A percentile compares a stretch with the other conserved stretches of the same genome.
phyloP scores from a whole-genome alignment of 2,113 vertebrate genomes.

The Mixornis gularis region DNA sequence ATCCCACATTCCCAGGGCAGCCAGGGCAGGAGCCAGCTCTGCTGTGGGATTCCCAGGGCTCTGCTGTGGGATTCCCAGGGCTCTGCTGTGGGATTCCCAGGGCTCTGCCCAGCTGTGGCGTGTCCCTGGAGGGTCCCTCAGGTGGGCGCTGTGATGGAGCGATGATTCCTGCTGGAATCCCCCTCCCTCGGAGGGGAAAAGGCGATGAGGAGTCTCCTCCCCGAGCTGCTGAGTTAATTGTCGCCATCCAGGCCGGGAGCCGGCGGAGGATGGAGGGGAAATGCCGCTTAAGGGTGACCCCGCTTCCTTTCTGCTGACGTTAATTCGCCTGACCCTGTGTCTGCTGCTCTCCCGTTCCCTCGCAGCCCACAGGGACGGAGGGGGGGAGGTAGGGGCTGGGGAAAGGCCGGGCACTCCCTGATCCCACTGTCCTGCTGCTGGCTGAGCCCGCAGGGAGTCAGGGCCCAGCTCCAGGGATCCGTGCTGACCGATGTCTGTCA shows the following conservation, averaged over 20 bases:
- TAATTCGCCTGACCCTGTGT: neutral
- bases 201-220: neutral
- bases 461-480: rapidly evolving
- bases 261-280: neutral
- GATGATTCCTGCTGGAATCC: neutral
- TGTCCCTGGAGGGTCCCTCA: neutral
- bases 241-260: neutral
- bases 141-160: neutral
- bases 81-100: rapidly evolving
- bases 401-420: neutral
- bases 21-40: neutral
- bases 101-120: neutral
- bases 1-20: neutral
- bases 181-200: neutral
- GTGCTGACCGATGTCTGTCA: rapidly evolving
- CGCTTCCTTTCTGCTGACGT: neutral
- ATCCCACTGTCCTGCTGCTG: neutral
- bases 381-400: neutral
- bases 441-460: rapidly evolving
- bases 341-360: neutral
- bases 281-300: neutral
- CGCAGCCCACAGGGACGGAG: neutral
- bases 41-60: rapidly evolving
- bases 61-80: neutral
- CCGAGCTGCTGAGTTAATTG: slow-evolving; percentile 17